Base-by-base conservation (phyloP, 2,888 invertebrate species). In the Noctua pronuba region DNA sequence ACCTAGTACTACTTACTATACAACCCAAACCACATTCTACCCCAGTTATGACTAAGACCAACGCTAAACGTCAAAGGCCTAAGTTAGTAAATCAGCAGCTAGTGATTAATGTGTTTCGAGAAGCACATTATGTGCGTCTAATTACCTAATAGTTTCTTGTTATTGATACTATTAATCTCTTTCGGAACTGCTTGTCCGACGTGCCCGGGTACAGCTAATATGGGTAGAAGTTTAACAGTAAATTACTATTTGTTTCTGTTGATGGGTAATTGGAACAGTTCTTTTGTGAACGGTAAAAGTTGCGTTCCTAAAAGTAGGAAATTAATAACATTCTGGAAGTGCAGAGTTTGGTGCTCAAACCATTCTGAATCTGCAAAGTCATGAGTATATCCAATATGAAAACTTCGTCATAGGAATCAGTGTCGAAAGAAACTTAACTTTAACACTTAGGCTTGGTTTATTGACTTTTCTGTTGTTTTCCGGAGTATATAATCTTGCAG, bases 161-260 rank as follows among this genome's bases (percentile, higher is more conserved):
- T 87, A 87, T 81, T 87, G 85, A 76, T 85, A 78, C 85, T 76
- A 85, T 85, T 85, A 85, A 85, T 85, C 87, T 86, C 84, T 86
- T 86, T 74, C 67, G 6, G 60, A 75, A 80, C 70, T 73, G 70
- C 79, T 84, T 72, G 58, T 71, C 64, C 31, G 73, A 73, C 82
- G 71, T 75, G 79, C 49, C 18, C n/a, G 72, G 49, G 64, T 78
- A 64, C 68, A 69, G 66, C 62, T 82, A 75, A 78, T 82, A 65
- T 75, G 44, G 65, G 70, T 64, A 68, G 71, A 86, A 84, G 74
- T 86, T 77, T 62, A 67, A 78, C 74, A 70, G 73, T 79, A 83
- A 79, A 75, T 86, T 79, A 75, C 60, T 79, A 35, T 77, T 82
- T 64, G 52, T 64, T 75, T n/a, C n/a, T 24, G 13, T 72, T 69